Evolutionary conservation across 2,113 vertebrate species (phyloP), one percentile per base, ranked within the genome.

Genomic region (Nesoenas mayeri): DNA sequence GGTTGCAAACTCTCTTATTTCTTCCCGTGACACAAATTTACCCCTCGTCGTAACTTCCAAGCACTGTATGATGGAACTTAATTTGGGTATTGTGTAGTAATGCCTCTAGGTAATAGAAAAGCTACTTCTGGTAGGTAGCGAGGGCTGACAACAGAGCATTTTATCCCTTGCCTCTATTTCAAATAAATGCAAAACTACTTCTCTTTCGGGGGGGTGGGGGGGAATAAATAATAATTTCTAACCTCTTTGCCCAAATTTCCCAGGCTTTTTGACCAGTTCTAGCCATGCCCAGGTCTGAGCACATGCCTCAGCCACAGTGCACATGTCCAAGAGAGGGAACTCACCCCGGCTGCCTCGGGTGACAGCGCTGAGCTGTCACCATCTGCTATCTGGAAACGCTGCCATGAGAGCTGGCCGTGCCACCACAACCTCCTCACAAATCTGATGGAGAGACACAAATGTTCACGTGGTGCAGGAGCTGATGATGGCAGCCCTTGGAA

Each of bases 401-500:
- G 90, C 95, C 96, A 95, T 26, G 56, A 96, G 91, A 91, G 88
- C 83, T 94, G 92, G 85, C 86, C 92, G n/a, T 72, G 92, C 73
- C 61, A 54, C 25, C 9, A 79, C 85, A 88, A 88, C 88, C 92
- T 91, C 81, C 92, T 84, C 85, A 57, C 90, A 84, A 58, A 95
- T 88, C 92, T 69, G 90, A 40, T 51, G 83, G 83, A 86, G 88
- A 89, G 32, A 65, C 88, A 92, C 95, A 93, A 96, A 92, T 57
- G 85, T 88, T 77, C 95, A 93, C 77, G 15, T 96, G 92, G 75
- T 94, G 90, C 90, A 72, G 83, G 56, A 94, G 88, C 79, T 92
- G 71, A 88, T 74, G 93, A 89, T 85, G 79, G 96, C 92, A 95
- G 88, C 77, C 93, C n/a, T 94, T 97, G 96, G 95, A 94, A 96